These are phyloP conservation scores for Theocolax elegans DNA, from an alignment of 1,140 invertebrate genomes.

Conservation along the genomic window DNA sequence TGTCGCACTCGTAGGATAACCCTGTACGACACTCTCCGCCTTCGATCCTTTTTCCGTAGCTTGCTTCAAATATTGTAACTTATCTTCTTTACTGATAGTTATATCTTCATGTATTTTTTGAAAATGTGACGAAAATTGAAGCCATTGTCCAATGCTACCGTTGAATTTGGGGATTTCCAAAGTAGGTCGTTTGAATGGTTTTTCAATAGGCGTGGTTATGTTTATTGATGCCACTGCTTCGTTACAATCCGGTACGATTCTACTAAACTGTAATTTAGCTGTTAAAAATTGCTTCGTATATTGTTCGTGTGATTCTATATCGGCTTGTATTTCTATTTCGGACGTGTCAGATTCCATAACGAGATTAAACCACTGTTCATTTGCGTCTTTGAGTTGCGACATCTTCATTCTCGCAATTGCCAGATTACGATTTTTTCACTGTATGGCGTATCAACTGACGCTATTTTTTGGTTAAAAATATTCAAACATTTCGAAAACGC, in stretches of 20 bases:
- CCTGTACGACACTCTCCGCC: conserved; percentile 39
- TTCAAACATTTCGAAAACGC: conserved; percentile 26
- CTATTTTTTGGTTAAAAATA: conserved; percentile 23
- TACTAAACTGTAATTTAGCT: neutral
- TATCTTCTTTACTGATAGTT: conserved; percentile 47
- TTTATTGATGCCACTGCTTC: conserved; percentile 32
- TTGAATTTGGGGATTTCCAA: conserved; percentile 54
- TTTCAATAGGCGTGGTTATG: neutral
- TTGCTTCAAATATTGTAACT: conserved; percentile 50
- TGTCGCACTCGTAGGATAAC: conserved; percentile 33
- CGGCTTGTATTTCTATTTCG: neutral
- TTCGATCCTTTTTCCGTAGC: conserved; percentile 33
- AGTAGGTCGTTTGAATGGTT: conserved; percentile 48
- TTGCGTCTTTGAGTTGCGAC: neutral
- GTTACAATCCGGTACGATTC: neutral
- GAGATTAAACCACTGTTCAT: neutral
- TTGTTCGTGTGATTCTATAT: neutral
- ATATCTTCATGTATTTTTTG: conserved; percentile 55
- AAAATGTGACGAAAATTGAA: conserved; percentile 58
- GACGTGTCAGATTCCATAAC: neutral
- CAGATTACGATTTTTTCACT: conserved; percentile 34
- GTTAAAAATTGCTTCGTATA: neutral
- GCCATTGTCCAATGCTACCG: conserved; percentile 53
- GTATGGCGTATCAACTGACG: neutral
- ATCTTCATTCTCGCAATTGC: neutral